phyloP scores from a whole-genome alignment of 2,797 vertebrate genomes.

The Squalus acanthias region DNA sequence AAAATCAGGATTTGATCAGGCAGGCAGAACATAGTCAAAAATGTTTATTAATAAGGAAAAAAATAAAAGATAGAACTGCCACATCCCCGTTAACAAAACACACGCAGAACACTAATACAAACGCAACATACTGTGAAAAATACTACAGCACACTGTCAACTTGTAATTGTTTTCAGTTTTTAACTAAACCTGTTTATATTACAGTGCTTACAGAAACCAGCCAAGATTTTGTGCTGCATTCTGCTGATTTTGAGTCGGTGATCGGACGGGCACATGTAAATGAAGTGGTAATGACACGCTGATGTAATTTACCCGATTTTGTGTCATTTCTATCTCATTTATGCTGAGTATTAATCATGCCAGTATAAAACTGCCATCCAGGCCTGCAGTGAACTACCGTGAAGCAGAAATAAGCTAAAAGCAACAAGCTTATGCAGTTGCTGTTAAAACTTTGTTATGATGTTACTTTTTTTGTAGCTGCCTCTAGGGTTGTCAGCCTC shows the following conservation, averaged over 20 bases:
- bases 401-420: not conserved
- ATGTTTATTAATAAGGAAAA: not conserved
- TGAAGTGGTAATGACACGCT: not conserved
- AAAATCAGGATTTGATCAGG: slow-evolving; percentile 11
- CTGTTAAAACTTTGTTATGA: not conserved
- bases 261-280: not conserved
- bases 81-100: not conserved
- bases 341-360: not conserved
- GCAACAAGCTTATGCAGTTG: no score
- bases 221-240: not conserved
- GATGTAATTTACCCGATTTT: not conserved
- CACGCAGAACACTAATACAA: not conserved
- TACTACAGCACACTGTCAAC: not conserved
- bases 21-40: not conserved
- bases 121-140: not conserved
- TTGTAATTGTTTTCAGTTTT: slow-evolving; percentile 6
- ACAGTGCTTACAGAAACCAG: not conserved
- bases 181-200: not conserved
- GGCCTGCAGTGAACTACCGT: not conserved
- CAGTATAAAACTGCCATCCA: not conserved
- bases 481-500: not conserved
- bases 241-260: not conserved
- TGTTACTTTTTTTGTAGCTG: not conserved
- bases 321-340: not conserved
- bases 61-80: not conserved